Percentiles rank a stretch among this genome's conserved stretches.
Evolutionary conservation across 2,113 vertebrate species (phyloP).

Genomic region (Chamaetylas fuelleborni): DNA sequence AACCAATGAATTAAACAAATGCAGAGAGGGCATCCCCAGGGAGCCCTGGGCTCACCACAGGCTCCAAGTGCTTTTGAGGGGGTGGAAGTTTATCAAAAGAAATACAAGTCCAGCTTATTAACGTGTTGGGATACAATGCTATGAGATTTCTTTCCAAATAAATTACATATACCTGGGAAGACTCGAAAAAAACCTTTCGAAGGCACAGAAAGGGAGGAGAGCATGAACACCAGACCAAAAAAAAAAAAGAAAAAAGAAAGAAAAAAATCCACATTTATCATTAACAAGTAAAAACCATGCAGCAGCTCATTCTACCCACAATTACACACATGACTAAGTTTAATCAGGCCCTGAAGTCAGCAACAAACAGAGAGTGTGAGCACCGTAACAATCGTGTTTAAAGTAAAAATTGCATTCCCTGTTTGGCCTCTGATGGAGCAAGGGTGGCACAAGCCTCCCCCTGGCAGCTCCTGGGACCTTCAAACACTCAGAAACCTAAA

Average conservation of each 20-base stretch:
- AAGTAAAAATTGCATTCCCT: background rate
- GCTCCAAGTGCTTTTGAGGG: background rate
- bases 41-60: conserved; percentile 19
- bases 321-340: background rate
- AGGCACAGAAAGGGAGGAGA: background rate
- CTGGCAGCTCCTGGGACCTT: background rate
- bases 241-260: too few species aligned
- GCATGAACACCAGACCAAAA: background rate
- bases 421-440: background rate
- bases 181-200: background rate
- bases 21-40: background rate
- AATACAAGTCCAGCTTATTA: background rate
- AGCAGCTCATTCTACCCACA: background rate
- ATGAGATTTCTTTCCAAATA: background rate
- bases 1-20: conserved; percentile 39
- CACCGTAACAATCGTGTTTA: background rate
- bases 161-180: background rate
- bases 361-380: background rate
- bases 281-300: background rate
- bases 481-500: background rate
- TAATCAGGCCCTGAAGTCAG: background rate
- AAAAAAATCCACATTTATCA: background rate
- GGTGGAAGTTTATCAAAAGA: conserved; percentile 33
- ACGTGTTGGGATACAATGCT: background rate
- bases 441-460: background rate